A percentile compares a stretch with the other conserved stretches of the same genome.
Evolutionary conservation across 2,888 invertebrate genomes (phyloP).

Genomic region (Platypus cylindrus): DNA sequence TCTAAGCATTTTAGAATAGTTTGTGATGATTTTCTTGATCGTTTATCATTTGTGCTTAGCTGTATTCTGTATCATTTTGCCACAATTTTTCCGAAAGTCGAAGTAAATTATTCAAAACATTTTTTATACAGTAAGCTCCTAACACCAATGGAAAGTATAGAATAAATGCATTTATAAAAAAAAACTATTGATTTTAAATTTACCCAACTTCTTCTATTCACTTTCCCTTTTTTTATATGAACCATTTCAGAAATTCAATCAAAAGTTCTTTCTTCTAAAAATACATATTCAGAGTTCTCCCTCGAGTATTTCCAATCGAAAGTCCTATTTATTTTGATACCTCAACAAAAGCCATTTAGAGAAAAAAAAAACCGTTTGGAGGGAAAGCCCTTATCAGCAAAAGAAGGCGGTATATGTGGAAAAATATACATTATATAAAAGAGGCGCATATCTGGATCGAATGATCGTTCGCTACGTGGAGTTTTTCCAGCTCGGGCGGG

Average conservation of each 20-base stretch:
- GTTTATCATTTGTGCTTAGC: too few species aligned
- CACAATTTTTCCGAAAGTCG: too few species aligned
- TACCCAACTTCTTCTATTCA: too few species aligned
- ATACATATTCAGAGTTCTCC: constrained; percentile 17
- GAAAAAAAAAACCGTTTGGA: constrained; percentile 15
- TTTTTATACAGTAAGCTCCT: too few species aligned
- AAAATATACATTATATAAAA: constrained; percentile 21
- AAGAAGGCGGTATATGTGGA: constrained; percentile 17
- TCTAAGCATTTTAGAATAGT: too few species aligned
- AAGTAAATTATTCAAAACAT: too few species aligned
- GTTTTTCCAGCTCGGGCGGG: constrained; percentile 21
- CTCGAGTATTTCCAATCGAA: constrained; percentile 17
- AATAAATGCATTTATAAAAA: too few species aligned
- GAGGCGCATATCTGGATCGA: constrained; percentile 22
- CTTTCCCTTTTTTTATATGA: constrained; percentile 5
- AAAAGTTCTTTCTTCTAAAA: constrained; percentile 14
- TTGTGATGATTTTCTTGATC: too few species aligned
- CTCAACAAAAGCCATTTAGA: constrained; percentile 19
- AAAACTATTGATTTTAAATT: too few species aligned
- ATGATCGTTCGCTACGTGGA: constrained; percentile 21
- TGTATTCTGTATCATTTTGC: too few species aligned
- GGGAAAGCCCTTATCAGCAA: constrained; percentile 15
- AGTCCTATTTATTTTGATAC: constrained; percentile 19
- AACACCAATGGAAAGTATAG: too few species aligned
- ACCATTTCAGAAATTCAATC: constrained; percentile 16